phyloP scores from a whole-genome alignment of 2,888 invertebrate species.

The Lysandra coridon region DNA sequence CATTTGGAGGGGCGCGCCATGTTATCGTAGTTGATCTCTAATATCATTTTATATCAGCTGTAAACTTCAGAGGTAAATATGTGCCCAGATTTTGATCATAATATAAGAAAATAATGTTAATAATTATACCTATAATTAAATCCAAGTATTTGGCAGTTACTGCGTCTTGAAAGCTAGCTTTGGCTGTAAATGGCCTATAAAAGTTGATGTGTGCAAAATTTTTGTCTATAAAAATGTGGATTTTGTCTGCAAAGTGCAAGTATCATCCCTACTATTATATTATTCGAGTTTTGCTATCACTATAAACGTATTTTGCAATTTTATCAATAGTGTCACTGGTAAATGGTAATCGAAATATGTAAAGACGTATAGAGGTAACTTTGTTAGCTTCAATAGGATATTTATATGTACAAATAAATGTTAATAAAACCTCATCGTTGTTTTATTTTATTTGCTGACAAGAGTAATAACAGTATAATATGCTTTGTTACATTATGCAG shows the following conservation, averaged over 20 bases:
- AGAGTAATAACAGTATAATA: background rate
- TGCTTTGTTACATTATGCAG: too few species aligned
- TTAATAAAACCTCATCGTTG: slow-evolving; percentile 51
- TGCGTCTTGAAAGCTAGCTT: too few species aligned
- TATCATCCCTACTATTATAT: background rate
- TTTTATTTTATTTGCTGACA: slow-evolving; percentile 42
- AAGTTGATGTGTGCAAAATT: background rate
- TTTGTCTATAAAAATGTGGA: background rate
- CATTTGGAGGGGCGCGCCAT: too few species aligned
- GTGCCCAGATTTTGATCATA: too few species aligned
- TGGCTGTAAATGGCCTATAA: too few species aligned
- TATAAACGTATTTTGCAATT: slow-evolving; percentile 3
- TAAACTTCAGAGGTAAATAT: too few species aligned
- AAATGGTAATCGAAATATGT: slow-evolving; percentile 32
- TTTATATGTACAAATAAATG: slow-evolving; percentile 66
- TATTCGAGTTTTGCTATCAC: background rate
- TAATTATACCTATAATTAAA: too few species aligned
- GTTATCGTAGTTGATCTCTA: too few species aligned
- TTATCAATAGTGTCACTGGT: background rate
- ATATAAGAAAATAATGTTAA: too few species aligned
- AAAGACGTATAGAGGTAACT: slow-evolving; percentile 48
- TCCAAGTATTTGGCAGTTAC: too few species aligned
- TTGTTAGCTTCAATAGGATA: slow-evolving; percentile 63
- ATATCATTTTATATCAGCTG: too few species aligned
- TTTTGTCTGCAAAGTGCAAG: slow-evolving; percentile 7